These are phyloP conservation scores for Tinea semifulvella DNA, from an alignment of 2,888 invertebrate genomes.

Conservation along the genomic window DNA sequence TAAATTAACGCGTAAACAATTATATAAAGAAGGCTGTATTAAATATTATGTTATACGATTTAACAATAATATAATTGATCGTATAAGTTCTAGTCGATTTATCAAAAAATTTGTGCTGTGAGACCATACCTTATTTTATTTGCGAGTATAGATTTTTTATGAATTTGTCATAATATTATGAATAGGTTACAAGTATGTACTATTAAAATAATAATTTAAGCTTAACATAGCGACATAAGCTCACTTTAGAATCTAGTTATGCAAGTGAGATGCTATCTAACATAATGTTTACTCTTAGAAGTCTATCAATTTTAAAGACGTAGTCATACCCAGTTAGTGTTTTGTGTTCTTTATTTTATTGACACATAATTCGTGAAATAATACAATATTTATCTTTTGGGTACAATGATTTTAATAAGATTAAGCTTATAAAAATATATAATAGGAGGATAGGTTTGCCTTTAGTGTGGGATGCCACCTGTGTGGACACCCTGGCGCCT, in stretches of 20 bases:
- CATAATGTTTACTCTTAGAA: not conserved
- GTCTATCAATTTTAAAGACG: not conserved
- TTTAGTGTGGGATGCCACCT: too few relatives aligned
- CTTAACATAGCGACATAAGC: not conserved
- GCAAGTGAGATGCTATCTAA: not conserved
- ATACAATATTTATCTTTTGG: too few relatives aligned
- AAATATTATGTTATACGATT: not conserved
- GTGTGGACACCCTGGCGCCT: too few relatives aligned
- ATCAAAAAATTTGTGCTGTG: conserved; percentile 9
- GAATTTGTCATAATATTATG: not conserved
- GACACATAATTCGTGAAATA: too few relatives aligned
- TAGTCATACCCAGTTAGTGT: too few relatives aligned
- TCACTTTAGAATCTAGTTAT: not conserved
- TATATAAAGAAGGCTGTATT: conserved; percentile 12
- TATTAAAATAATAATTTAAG: not conserved
- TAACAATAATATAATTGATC: not conserved
- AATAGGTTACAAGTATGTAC: not conserved
- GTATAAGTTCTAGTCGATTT: not conserved
- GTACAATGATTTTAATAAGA: too few relatives aligned
- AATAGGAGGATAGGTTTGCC: too few relatives aligned
- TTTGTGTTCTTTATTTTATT: too few relatives aligned
- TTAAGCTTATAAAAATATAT: too few relatives aligned
- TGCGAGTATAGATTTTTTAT: not conserved
- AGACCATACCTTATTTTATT: conserved; percentile 1
- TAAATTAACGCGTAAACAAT: not conserved